Base-by-base conservation (phyloP, 2,797 vertebrate genomes). In the Halcyon badia region DNA sequence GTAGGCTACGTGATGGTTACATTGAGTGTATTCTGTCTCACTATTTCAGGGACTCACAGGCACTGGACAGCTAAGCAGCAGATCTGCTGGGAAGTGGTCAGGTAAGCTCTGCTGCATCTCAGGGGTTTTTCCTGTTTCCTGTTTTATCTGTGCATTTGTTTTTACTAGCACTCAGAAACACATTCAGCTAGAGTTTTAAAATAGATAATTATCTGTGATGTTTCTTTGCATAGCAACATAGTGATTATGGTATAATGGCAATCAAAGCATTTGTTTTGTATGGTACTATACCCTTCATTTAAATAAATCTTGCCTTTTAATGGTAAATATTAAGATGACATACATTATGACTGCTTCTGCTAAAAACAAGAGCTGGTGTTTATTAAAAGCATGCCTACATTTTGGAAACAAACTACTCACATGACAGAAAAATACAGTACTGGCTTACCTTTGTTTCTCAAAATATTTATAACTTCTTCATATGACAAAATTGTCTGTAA, bases 1-100 rank as follows among this genome's bases (percentile, higher is more conserved):
- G 82, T 78, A 56, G 95, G 95, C 54, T 89, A 64, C 83, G 9
- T 70, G 54, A 85, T 89, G 90, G 90, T 97, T 89, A 96, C 94
- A 98, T 92, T 98, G 90, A 97, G 95, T 97, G 89, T 98, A 96
- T 98, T 98, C 96, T 98, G 96, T 98, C 97, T 98, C 97, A 83
- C 96, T 98, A 5, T 98, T 98, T 93, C 98, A 98, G 98, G 96
- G 66, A 44, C 66, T 51, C 90, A 90, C 97, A 97, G 56, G 84
- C 94, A 91, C 84, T 87, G 97, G 97, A 70, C 81, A 97, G 88
- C 79, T 96, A 97, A 97, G 69, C 93, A 96, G 54, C 84, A 96
- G 96, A 93, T 95, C 89, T 62, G 37, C 89, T 89, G 75, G 87
- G 88, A 87, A 92, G 51, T 61, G 81, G 33, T 61, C 91, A 98